Conservation (phyloP, 2,113 vertebrate species). For the Castor canadensis region DNA sequence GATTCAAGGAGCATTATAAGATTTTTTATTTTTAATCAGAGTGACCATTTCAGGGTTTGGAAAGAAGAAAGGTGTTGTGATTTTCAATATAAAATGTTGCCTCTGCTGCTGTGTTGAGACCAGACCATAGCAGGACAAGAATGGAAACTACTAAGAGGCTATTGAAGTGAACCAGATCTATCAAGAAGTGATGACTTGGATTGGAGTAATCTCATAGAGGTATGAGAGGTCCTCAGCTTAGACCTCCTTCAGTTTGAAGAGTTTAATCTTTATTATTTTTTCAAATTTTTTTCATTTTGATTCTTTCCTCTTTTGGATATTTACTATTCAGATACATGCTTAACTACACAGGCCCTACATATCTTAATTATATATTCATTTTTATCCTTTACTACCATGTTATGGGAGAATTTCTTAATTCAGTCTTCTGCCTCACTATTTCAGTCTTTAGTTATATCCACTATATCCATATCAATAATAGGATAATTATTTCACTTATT, state of each 20-base stretch:
- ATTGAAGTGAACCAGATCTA: background rate
- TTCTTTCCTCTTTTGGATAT: background rate
- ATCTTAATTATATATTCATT: background rate
- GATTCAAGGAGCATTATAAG: too few species aligned
- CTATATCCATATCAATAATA: too few species aligned
- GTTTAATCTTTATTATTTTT: background rate
- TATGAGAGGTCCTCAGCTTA: background rate
- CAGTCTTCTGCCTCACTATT: background rate
- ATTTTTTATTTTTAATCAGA: background rate
- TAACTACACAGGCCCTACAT: background rate
- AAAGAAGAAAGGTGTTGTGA: background rate
- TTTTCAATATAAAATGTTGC: background rate
- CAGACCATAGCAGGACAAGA: background rate
- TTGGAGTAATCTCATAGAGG: too few species aligned
- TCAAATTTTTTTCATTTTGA: background rate
- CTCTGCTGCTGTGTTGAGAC: background rate
- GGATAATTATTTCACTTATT: background rate
- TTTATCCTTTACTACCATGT: background rate
- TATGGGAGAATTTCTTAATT: background rate
- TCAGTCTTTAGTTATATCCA: background rate
- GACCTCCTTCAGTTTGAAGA: background rate
- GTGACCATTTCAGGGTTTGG: background rate
- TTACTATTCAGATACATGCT: background rate
- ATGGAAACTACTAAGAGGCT: background rate
- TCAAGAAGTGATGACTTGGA: background rate